Evolutionary conservation across 2,888 invertebrate genomes (phyloP), one percentile per base, ranked within the genome.

Genomic region (Oscheius sp.): DNA sequence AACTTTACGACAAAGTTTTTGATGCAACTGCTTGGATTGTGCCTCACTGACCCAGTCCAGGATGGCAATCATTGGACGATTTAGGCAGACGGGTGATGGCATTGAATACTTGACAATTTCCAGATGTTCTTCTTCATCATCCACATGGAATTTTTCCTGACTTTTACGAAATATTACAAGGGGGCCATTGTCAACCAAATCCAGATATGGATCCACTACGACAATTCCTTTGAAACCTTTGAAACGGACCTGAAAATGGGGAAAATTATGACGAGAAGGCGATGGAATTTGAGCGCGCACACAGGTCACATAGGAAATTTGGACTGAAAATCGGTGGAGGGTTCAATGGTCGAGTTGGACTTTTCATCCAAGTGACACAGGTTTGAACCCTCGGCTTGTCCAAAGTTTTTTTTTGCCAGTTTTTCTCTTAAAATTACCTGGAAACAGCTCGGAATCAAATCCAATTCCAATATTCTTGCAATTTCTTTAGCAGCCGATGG

Each of bases 31-130:
- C 0, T 43, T 21, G 5, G 77, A 76, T 43, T 84, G 84, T 58
- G 78, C 77, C 46, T 77, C 78, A 9, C 80, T 72, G 0, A 86
- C 84, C 58, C 84, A 82, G 69, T 87, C 87, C 66, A 89, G 69
- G 56, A 89, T 83, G 56, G 84, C 86, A 63, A 89, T 87, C 53
- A 88, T 83, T 29, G 88, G 89, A 18, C 88, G 84, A 77, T 89
- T 89, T 41, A 89, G 76, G 63, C 84, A 85, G 7, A 86, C 84
- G 1, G 84, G 82, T n/a, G 82, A 80, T 2, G 86, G 86, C 84
- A 83, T 83, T 49, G 84, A 75, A 68, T 84, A 81, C 72, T 85
- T 85, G 16, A 85, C 84, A 0, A 85, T 72, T 73, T 82, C 59
- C 41, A 80, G 68, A 18, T 68, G 45, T 1, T 71, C 79, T 9